Percentiles rank a stretch among this genome's conserved stretches.
These are phyloP conservation scores for Forpus xanthops DNA, from an alignment of 2,797 vertebrate species.

Conservation along the genomic window DNA sequence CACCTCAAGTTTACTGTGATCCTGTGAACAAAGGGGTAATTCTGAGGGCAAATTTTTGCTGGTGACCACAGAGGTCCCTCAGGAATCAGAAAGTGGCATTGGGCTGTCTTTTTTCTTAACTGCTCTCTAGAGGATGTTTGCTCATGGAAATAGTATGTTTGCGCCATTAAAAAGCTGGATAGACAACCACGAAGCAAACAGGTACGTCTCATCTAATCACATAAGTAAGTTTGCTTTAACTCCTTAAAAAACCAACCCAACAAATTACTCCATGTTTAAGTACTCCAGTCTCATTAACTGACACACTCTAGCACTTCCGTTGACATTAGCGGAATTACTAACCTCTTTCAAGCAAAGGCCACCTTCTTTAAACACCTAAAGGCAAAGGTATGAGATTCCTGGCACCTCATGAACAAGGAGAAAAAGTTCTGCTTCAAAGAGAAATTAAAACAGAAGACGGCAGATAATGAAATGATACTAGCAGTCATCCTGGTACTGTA, in stretches of 20 bases:
- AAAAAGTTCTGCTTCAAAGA: background rate
- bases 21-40: background rate
- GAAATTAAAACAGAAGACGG: constrained; percentile 10
- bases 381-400: background rate
- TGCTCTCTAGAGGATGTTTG: background rate
- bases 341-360: background rate
- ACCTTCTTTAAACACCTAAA: background rate
- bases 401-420: background rate
- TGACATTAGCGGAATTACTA: background rate
- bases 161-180: background rate
- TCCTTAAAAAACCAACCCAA: background rate
- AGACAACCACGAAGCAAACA: background rate
- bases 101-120: background rate
- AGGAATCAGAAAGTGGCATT: background rate
- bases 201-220: background rate
- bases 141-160: background rate
- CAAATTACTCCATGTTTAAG: background rate
- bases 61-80: background rate
- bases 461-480: constrained; percentile 20
- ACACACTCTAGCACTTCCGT: background rate
- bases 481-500: background rate
- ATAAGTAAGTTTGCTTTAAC: background rate
- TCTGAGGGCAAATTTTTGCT: background rate
- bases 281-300: background rate
- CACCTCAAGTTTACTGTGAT: background rate